Base-by-base conservation (phyloP, 1,140 invertebrate genomes). In the Phortica variegata region DNA sequence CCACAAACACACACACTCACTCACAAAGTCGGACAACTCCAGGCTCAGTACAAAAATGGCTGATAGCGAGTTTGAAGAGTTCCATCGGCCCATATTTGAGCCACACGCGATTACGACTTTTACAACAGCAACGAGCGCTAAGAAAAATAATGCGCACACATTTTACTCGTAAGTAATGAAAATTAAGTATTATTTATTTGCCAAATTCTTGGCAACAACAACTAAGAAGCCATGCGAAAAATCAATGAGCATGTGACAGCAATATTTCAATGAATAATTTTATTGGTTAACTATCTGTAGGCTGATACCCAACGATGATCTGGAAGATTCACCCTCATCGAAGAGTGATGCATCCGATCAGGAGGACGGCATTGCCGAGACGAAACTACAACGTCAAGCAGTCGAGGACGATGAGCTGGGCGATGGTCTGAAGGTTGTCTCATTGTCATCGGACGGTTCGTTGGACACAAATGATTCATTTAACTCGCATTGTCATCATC, bases 11-110 rank as follows among this genome's bases (percentile, higher is more conserved):
- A n/a, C n/a, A n/a, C n/a, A n/a, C n/a, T n/a, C n/a, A n/a, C n/a
- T n/a, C n/a, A n/a, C 61, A 48, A 10, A 18, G 7, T 57, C 61
- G 48, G 37, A 33, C 43, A 20, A 23, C 13, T 16, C 40, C 36
- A 29, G 6, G 37, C 38, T 29, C 8, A 18, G 21, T 16, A 21
- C 20, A 39, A 13, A 21, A 78, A 93, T 93, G 91, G 91, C 89
- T 58, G 91, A 94, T 81, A 87, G 83, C 65, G 90, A 94, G 77
- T 94, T 92, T 80, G 91, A 94, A 78, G 88, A 93, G 83, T 93
- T 94, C 79, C 86, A 87, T 54, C 85, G 88, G 57, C 87, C 86
- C 74, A 70, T 73, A 29, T 93, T 93, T 78, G 90, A 83, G 84
- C 77, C 65, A 36, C 70, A 70, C 46, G 54, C 53, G 34, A 78